Conservation (phyloP, 2,888 invertebrate genomes). For the Beris morrisii region DNA sequence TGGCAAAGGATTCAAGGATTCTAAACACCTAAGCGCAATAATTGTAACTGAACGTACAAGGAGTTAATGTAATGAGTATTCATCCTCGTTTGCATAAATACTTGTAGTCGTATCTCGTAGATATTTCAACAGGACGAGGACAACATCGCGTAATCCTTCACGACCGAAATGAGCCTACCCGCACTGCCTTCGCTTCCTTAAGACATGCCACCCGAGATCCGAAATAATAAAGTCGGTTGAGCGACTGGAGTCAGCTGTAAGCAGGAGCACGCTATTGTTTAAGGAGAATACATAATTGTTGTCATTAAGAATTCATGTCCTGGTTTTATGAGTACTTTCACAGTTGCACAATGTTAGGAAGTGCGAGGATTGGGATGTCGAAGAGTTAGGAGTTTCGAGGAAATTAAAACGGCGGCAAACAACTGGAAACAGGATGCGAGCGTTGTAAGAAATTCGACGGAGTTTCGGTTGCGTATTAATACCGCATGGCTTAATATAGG, state of each 20-base stretch:
- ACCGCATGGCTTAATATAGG: no score
- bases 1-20: not conserved
- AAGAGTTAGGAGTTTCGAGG: conserved; percentile 7
- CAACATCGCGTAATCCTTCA: not conserved
- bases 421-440: conserved; percentile 9
- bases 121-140: conserved; percentile 18
- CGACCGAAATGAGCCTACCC: conserved; percentile 25
- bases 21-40: not conserved
- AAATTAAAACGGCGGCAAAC: conserved; percentile 22
- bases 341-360: conserved; percentile 12
- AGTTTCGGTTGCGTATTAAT: no score
- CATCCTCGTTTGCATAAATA: conserved; percentile 28
- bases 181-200: not conserved
- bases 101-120: conserved; percentile 14
- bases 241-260: not conserved
- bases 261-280: conserved; percentile 6
- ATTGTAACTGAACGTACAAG: conserved; percentile 1
- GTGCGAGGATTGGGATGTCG: conserved; percentile 1
- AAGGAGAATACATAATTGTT: conserved; percentile 37
- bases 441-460: conserved; percentile 6
- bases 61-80: conserved; percentile 23
- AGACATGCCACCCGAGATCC: no score
- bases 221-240: no score
- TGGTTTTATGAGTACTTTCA: conserved; percentile 36
- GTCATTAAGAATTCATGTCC: conserved; percentile 38